phyloP scores from a whole-genome alignment of 1,140 invertebrate species.

The Aphidius ervi region DNA sequence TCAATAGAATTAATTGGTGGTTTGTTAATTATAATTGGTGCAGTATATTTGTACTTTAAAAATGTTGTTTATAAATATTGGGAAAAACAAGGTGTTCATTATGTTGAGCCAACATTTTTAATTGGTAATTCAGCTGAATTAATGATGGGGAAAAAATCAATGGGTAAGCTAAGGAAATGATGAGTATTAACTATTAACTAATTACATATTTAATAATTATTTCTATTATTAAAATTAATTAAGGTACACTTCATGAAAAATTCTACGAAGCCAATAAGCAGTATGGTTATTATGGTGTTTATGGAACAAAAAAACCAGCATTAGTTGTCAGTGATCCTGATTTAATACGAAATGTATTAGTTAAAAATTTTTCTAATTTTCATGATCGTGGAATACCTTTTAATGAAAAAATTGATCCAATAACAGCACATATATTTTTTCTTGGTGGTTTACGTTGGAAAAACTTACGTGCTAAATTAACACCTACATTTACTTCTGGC shows the following conservation, averaged over 20 bases:
- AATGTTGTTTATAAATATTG: too few species aligned
- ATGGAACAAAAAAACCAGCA: conserved; percentile 50
- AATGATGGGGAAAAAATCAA: too few species aligned
- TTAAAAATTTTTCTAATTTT: conserved; percentile 54
- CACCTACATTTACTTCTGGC: conserved; percentile 56
- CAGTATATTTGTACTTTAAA: too few species aligned
- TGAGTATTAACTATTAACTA: too few species aligned
- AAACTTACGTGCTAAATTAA: conserved; percentile 51
- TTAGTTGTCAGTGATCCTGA: conserved; percentile 52
- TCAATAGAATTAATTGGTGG: too few species aligned
- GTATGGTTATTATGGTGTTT: conserved; percentile 41
- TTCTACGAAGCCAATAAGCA: conserved; percentile 25
- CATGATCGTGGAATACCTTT: conserved; percentile 46
- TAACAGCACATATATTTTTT: conserved; percentile 55
- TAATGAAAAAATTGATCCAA: conserved; percentile 51
- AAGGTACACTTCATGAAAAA: conserved; percentile 25
- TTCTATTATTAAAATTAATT: conserved; percentile 3
- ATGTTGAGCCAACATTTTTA: too few species aligned
- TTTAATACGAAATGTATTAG: conserved; percentile 49
- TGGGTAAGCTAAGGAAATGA: too few species aligned
- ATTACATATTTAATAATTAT: too few species aligned
- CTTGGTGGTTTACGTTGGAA: conserved; percentile 52
- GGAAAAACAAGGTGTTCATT: too few species aligned
- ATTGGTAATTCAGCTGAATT: too few species aligned
- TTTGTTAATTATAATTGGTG: too few species aligned